Evolutionary conservation across 2,888 invertebrate genomes (phyloP), one percentile per base, ranked within the genome.

Genomic region (Eupithecia vulgata): DNA sequence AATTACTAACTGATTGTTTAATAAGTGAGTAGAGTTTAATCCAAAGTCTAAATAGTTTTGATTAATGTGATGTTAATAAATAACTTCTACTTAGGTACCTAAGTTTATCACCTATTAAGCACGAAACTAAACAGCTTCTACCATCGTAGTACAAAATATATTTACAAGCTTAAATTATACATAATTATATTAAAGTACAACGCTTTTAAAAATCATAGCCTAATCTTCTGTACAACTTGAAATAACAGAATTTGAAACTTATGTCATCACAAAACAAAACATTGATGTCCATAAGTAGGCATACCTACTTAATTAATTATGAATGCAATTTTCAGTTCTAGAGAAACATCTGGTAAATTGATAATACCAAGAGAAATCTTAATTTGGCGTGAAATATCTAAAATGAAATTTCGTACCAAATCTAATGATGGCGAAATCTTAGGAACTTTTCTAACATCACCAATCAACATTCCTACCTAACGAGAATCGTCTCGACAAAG

Each of bases 141-240:
- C 10, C 7, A 25, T n/a, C 13, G 2, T 61, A 61, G 30, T 37
- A n/a, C 4, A 37, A 21, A 34, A 37, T 64, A 37, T 82, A 83
- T 76, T 78, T 74, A 79, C 76, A 77, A 67, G 67, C 25, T 62
- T 75, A 62, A 25, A 73, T 80, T 37, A 42, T n/a, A 81, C 73
- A 73, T 66, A 37, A 65, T 67, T 83, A 83, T 78, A 81, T 77
- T 65, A 82, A 90, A 89, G 88, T 90, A 89, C 88, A 85, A 85
- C 81, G 88, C 88, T 83, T 82, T 82, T 78, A 77, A 83, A 87
- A 76, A 70, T 78, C 74, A 71, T 78, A 80, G 76, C 76, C 79
- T 76, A 75, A 57, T 68, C 62, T 67, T 69, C 70, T 75, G 65
- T 70, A 74, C 67, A 71, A 64, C 42, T 64, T 15, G 5, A 65